Base-by-base conservation (phyloP, 2,113 vertebrate genomes). In the Ochotona princeps region DNA sequence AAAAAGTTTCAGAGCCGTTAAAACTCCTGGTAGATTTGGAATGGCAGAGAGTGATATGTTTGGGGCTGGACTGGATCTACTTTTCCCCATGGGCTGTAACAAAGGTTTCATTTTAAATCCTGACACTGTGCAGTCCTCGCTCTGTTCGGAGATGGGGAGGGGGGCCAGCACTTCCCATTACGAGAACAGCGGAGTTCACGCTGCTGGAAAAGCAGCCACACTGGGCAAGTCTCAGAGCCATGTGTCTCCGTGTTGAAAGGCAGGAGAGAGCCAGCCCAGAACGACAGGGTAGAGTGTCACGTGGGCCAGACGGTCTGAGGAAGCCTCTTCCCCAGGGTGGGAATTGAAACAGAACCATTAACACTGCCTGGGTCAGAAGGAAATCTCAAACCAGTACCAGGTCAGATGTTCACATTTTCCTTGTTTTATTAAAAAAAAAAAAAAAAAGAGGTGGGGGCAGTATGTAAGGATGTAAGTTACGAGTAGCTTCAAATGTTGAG, bases 31-130 rank as follows among this genome's bases (percentile, higher is more conserved):
- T 90, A 92, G 85, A 94, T 93, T 95, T 95, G 84, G 66, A 97
- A 97, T 95, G 96, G 93, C 93, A 95, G 90, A 93, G 93, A 96
- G 75, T 83, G 95, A 95, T 96, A 93, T 95, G 95, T 94, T 88
- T 95, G 96, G 83, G 75, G 93, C 96, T 97, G 95, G 95, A 95
- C 0, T 94, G 90, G 70, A 96, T 97, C 96, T 95, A 97, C 90
- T 96, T 92, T 92, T 90, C 97, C 96, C 97, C 93, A 86, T 70
- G 95, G 95, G 92, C 85, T 96, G 2, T 93, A 97, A 97, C 96
- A 96, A 96, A 96, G 93, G 92, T 96, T 96, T 96, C 97, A 96
- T 96, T 97, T 97, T 96, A 96, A 97, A 96, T 94, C 93, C 74
- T 97, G 96, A 97, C 95, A 97, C 93, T 97, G 93, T 96, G 93